Evolutionary conservation across 2,113 vertebrate species (phyloP).

Genomic region (Lagenorhynchus albirostris): DNA sequence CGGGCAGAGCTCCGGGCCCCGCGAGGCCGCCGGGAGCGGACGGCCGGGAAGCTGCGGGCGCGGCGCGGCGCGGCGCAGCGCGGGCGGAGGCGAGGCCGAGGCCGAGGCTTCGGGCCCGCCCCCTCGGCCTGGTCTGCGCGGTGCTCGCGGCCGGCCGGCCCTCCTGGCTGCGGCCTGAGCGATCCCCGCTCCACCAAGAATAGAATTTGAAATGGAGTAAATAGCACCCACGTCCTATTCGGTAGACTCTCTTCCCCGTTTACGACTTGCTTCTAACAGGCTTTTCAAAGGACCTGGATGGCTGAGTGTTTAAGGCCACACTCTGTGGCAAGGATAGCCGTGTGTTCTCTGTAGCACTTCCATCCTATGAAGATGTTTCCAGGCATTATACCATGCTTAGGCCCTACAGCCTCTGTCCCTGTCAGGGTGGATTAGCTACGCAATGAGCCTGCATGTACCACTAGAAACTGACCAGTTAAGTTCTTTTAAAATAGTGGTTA

Average conservation of each 20-base stretch:
- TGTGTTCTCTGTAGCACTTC: background rate
- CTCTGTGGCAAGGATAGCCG: background rate
- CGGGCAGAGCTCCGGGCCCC: background rate
- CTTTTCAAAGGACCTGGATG: background rate
- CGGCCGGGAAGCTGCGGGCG: background rate
- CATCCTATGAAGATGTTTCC: background rate
- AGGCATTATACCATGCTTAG: background rate
- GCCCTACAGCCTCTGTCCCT: background rate
- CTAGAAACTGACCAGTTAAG: background rate
- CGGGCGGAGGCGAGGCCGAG: constrained; percentile 40
- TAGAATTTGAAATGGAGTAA: background rate
- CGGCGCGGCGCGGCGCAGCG: background rate
- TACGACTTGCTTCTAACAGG: too few relatives aligned
- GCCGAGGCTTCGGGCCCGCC: constrained; percentile 48
- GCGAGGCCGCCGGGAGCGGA: background rate
- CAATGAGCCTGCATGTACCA: background rate
- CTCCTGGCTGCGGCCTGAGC: background rate
- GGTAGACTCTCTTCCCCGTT: too few relatives aligned
- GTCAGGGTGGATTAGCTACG: background rate
- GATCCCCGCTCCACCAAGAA: background rate
- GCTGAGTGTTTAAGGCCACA: background rate
- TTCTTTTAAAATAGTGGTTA: background rate
- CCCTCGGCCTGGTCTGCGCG: background rate
- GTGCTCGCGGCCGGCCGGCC: background rate
- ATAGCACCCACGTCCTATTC: background rate